Conservation (phyloP, 2,888 invertebrate genomes). For the Cheilosia pagana region DNA sequence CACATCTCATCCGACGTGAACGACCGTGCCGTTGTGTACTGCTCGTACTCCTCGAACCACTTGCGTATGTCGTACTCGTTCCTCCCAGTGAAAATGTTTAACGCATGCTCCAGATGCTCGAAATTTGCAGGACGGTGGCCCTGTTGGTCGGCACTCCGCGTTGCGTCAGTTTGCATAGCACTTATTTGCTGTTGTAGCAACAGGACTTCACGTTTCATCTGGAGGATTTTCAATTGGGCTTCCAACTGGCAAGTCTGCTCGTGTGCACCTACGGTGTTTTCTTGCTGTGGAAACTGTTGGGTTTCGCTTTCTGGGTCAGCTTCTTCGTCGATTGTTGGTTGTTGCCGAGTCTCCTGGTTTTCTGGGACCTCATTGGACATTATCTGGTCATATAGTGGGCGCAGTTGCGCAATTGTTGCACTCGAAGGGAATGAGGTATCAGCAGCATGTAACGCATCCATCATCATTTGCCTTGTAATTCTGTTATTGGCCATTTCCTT, state of each 20-base stretch:
- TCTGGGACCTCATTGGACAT: no score
- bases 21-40: conserved; percentile 1
- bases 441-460: no score
- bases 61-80: conserved; percentile 16
- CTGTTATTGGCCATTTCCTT: no score
- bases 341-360: no score
- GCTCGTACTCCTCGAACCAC: conserved; percentile 11
- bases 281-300: no score
- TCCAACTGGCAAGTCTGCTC: neutral
- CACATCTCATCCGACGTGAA: conserved; percentile 17
- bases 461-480: no score
- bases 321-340: no score
- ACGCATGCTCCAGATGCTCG: neutral
- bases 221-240: neutral
- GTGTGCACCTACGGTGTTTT: no score
- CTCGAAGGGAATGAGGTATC: no score
- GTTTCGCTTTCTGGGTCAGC: no score
- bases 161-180: neutral
- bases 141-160: neutral
- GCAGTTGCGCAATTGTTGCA: no score
- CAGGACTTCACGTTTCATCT: neutral
- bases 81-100: conserved; percentile 2
- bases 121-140: conserved; percentile 6
- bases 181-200: conserved; percentile 1
- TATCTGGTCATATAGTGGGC: no score